phyloP scores from a whole-genome alignment of 2,113 vertebrate genomes.

The Poecile atricapillus region DNA sequence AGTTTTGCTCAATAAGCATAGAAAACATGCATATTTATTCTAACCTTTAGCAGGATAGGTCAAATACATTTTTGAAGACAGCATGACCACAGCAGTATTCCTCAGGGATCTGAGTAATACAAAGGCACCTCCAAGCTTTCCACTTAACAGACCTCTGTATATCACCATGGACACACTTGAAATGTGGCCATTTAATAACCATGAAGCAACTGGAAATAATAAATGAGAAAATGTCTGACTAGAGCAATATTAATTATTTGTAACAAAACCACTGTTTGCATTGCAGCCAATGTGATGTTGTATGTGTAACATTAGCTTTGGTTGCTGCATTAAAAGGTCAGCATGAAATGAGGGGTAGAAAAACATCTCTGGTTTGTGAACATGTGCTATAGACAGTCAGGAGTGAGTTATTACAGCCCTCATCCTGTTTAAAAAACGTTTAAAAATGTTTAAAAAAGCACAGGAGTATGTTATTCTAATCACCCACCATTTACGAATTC shows the following conservation, averaged over 20 bases:
- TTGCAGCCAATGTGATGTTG: neutral
- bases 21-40: neutral
- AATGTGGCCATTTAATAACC: neutral
- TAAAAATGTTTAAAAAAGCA: neutral
- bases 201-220: neutral
- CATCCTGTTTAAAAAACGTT: neutral
- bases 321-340: neutral
- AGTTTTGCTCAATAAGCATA: neutral
- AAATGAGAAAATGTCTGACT: neutral
- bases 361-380: neutral
- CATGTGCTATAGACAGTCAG: neutral
- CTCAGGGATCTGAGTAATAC: neutral
- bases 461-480: neutral
- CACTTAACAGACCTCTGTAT: neutral
- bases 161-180: neutral
- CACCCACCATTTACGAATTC: neutral
- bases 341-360: neutral
- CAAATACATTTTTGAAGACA: neutral
- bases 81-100: neutral
- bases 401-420: neutral
- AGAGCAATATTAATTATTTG: slow-evolving; percentile 23
- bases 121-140: neutral
- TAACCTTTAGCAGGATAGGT: neutral
- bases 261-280: neutral
- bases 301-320: neutral